Evolutionary conservation across 2,113 vertebrate genomes (phyloP), one percentile per base, ranked within the genome.

Genomic region (Drymodes brunneopygia): DNA sequence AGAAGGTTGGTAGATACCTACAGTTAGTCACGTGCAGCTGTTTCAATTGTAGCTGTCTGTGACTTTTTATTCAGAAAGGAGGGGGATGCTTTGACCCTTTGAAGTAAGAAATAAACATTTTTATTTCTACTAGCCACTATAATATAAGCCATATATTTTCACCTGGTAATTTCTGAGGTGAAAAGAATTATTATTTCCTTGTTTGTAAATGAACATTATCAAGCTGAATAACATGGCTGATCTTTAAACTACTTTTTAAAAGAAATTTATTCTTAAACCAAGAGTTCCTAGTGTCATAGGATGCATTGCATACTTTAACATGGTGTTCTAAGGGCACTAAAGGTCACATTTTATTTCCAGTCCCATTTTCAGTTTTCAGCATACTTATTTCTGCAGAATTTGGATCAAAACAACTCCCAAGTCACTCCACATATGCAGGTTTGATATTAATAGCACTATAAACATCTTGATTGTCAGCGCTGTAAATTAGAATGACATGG

Each of bases 391-490:
- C 62, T 18, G 0, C 23, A 88, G 50, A 87, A 72, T 89, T 81
- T 87, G 51, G 47, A 95, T 90, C 44, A 65, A 90, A 95, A 90
- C 53, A 87, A 50, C 40, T 45, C 22, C 25, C n/a, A 86, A 74
- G 23, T 82, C 42, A 53, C 45, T 94, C 25, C 4, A 3, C 38
- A 61, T 90, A 86, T 82, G 42, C 48, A 88, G 57, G 53, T 86
- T 93, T 88, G 25, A 65, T 93, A 95, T 88, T 92, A 94, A 93
- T 88, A 96, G 79, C 35, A 65, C n/a, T 69, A 50, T 69, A 93
- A 95, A 88, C 45, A 57, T 92, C 71, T 93, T 90, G 88, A 73
- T 69, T 95, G 74, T 85, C 78, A 92, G 58, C 2, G 2, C 40
- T 88, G n/a, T 36, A 58, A 91, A 91, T n/a, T 29, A 48, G 79